phyloP scores from a whole-genome alignment of 2,113 vertebrate species.

The Rana temporaria region DNA sequence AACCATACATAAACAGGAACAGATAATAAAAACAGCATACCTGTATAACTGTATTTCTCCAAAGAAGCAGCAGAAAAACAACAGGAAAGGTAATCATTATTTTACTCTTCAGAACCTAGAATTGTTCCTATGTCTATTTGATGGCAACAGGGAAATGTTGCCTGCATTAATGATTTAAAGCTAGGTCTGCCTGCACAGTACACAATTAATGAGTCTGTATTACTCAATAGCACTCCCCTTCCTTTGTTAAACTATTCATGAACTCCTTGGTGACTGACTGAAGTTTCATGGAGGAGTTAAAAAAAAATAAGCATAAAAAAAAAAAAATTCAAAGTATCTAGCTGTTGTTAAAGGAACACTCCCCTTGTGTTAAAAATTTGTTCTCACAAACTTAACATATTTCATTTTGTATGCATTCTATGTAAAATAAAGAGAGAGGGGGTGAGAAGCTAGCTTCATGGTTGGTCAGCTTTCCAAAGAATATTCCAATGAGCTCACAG shows the following conservation, averaged over 20 bases:
- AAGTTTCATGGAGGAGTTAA: constrained; percentile 61
- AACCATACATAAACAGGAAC: background rate
- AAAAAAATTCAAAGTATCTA: constrained; percentile 46
- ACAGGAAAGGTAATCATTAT: constrained; percentile 69
- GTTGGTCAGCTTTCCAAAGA: constrained; percentile 57
- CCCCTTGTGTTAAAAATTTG: constrained; percentile 63
- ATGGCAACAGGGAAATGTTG: constrained; percentile 74
- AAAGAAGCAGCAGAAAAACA: constrained; percentile 69
- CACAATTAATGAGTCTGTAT: constrained; percentile 93
- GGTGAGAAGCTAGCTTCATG: constrained; percentile 54
- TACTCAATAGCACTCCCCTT: constrained; percentile 86
- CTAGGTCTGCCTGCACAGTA: constrained; percentile 81
- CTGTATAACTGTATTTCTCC: constrained; percentile 74
- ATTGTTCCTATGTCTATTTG: constrained; percentile 65
- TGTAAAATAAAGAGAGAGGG: constrained; percentile 53
- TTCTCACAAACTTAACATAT: constrained; percentile 55
- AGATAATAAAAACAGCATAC: constrained; percentile 67
- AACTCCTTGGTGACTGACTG: constrained; percentile 82
- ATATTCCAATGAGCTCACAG: constrained; percentile 56
- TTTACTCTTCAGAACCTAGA: constrained; percentile 69
- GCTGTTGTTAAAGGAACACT: constrained; percentile 63
- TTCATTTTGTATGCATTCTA: constrained; percentile 56
- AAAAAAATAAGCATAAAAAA: constrained; percentile 19
- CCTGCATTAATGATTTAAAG: constrained; percentile 93
- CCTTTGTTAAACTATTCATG: constrained; percentile 86